Base-by-base conservation (phyloP, 2,888 invertebrate genomes). In the Protonemura montana region DNA sequence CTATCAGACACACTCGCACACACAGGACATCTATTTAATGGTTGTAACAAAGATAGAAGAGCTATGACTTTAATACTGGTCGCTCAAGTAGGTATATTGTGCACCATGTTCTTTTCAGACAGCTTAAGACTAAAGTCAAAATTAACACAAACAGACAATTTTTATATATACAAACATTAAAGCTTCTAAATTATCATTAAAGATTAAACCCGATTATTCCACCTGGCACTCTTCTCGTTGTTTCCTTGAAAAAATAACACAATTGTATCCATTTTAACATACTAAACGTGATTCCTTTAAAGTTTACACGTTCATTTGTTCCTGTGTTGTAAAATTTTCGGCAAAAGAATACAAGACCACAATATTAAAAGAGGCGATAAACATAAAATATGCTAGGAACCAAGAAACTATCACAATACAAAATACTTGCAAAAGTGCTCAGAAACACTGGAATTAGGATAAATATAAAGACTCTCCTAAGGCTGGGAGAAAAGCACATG, bases 361-460 rank as follows among this genome's bases (percentile, higher is more conserved):
- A 7, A 59, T 13, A 59, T 3, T 21, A 59, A 59, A n/a, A 59
- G 6, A 59, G 21, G 21, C 16, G 21, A 59, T 7, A 59, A 59
- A 59, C 59, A 13, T 59, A 59, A 59, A 7, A 59, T 59, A 59
- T 59, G 59, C 59, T 59, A 59, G 59, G 59, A 59, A 59, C 59
- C 59, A 59, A 59, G 16, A 59, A 59, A 59, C 59, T 59, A 59
- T 59, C 59, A 59, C 59, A 59, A 59, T 59, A 59, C 59, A 59
- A 59, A 59, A 59, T 59, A 59, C 59, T 59, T 59, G 59, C 59
- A 59, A 59, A 59, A 59, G 59, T 59, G 59, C 59, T 59, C 13
- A 59, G 13, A 59, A 59, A 59, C 59, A 59, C 59, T 59, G 59
- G 59, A 59, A 59, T 59, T 59, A 59, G 59, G 59, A 59, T 59